These are phyloP conservation scores for Clunio marinus DNA, from an alignment of 2,888 invertebrate species.

Conservation along the genomic window DNA sequence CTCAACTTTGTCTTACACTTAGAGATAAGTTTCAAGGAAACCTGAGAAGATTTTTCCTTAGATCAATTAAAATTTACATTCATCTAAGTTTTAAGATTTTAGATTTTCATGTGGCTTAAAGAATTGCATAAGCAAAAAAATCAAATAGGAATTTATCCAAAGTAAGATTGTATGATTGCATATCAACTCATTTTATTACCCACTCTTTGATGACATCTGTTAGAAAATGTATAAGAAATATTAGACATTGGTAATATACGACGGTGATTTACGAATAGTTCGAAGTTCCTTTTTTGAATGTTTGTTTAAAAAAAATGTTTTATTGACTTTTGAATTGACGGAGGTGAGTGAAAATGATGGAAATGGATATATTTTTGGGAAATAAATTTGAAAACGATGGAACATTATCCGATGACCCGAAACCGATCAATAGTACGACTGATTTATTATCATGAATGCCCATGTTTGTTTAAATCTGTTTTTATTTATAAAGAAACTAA, in stretches of 20 bases:
- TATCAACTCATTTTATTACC: constrained; percentile 28
- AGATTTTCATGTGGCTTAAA: too few species aligned
- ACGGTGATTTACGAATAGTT: constrained; percentile 31
- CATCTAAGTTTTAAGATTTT: too few species aligned
- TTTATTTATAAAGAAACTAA: background rate
- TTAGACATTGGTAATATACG: constrained; percentile 25
- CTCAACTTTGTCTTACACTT: too few species aligned
- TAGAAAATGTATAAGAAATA: background rate
- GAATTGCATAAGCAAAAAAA: too few species aligned
- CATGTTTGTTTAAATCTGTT: constrained; percentile 3
- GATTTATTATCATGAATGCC: constrained; percentile 29
- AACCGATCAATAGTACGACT: constrained; percentile 35
- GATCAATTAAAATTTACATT: too few species aligned
- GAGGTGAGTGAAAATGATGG: constrained; percentile 9
- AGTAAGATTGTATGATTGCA: too few species aligned
- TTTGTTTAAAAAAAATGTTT: constrained; percentile 30
- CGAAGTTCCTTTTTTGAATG: constrained; percentile 25
- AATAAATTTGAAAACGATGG: constrained; percentile 34
- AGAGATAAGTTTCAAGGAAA: too few species aligned
- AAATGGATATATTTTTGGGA: constrained; percentile 12
- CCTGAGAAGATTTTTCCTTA: too few species aligned
- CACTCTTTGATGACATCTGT: constrained; percentile 33
- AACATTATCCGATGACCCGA: constrained; percentile 33
- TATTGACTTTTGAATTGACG: constrained; percentile 21
- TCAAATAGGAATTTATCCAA: too few species aligned